Conservation (phyloP, 2,797 vertebrate species). For the Hafferia zeledoni region DNA sequence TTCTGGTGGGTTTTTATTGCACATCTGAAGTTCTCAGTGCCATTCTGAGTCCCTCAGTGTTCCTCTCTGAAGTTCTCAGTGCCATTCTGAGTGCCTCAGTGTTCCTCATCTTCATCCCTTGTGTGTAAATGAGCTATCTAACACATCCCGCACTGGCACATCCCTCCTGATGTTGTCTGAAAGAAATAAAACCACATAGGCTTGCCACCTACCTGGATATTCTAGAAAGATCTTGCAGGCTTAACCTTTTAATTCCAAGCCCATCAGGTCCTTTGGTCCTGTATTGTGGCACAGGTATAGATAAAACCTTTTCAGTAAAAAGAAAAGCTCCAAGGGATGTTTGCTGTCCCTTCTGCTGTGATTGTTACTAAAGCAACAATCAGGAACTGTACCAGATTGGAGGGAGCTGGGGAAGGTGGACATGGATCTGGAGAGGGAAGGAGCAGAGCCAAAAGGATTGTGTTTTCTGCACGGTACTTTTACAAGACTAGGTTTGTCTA, state of each 20-base stretch:
- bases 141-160: neutral
- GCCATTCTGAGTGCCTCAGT: neutral
- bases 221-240: neutral
- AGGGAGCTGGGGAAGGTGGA: neutral
- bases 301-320: neutral
- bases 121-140: fast-evolving
- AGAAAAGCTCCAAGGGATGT: neutral
- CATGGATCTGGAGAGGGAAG: neutral
- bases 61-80: neutral
- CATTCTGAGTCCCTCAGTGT: too few species aligned
- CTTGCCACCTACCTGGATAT: neutral
- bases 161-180: neutral
- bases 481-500: neutral
- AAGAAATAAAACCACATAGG: neutral
- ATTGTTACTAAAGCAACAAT: neutral
- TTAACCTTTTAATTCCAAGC: neutral
- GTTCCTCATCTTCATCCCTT: neutral
- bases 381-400: neutral
- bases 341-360: neutral
- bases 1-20: neutral
- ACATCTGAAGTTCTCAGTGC: neutral
- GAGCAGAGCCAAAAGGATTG: neutral
- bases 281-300: neutral
- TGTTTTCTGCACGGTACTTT: neutral
- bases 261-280: neutral